Base-by-base conservation (phyloP, 2,888 invertebrate genomes). In the Apotomis turbidana region DNA sequence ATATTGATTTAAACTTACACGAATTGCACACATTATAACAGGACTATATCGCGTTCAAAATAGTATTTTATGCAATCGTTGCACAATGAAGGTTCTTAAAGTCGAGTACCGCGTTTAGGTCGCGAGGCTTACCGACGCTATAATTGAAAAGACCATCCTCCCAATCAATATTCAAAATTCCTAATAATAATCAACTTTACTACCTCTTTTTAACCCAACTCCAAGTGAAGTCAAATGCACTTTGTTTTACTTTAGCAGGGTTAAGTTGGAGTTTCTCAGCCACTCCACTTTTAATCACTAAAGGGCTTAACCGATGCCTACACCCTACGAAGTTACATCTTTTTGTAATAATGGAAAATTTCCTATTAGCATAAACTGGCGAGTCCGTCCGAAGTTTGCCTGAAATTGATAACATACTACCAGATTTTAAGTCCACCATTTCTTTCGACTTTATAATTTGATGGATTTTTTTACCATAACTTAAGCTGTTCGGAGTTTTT, bases 381-480 rank as follows among this genome's bases (percentile, higher is more conserved):
- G 3, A 49, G 66, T 57, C 61, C 57, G 67, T 1, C 3, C n/a
- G 38, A 71, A 71, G 55, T 71, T 71, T 67, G 15, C 51, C 41
- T 57, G 71, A 71, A 71, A 71, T 71, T 71, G 71, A 71, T 71
- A 71, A 71, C 67, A 68, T 71, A 71, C 71, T 71, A 71, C 61
- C 61, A 9, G 61, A 62, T 71, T 71, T 67, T 68, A 66, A 67
- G 51, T 58, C 58, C 13, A n/a, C 46, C 63, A 54, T 68, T 62
- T 58, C 70, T 49, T 67, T 51, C 9, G 61, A 71, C 67, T 71
- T 71, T 71, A 51, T 71, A 71, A 71, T 68, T 71, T 57, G 27
- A 66, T 57, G 66, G 64, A 54, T 67, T 71, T 57, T 71, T 68
- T 70, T 62, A 64, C 36, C 71, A 68, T 71, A 71, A 62, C 57